These are phyloP conservation scores for Achatina immaculata DNA, from an alignment of 1,140 invertebrate species.

Conservation along the genomic window DNA sequence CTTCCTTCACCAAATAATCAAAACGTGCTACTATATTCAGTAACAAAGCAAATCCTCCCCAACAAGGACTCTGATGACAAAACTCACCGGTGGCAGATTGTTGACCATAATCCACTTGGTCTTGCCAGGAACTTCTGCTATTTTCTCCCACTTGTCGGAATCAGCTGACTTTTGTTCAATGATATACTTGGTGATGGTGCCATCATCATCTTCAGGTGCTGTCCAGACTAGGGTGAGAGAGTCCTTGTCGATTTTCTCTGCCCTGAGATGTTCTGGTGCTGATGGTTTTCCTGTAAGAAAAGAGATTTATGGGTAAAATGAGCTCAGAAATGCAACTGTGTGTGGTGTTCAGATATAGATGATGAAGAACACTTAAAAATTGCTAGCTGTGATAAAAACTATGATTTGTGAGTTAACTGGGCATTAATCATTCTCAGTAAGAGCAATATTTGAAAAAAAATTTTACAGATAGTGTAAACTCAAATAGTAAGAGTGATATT, in stretches of 20 bases:
- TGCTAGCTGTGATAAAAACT: no score
- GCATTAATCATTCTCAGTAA: no score
- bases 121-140: slow-evolving; percentile 67
- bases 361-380: no score
- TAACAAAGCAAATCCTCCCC: no score
- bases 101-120: slow-evolving; percentile 57
- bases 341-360: no score
- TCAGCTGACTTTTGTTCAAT: slow-evolving; percentile 85
- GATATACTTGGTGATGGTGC: slow-evolving; percentile 64
- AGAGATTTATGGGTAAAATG: not conserved
- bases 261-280: slow-evolving; percentile 86
- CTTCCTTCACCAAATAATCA: no score
- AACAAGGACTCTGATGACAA: no score
- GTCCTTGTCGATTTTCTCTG: slow-evolving; percentile 91
- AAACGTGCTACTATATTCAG: no score
- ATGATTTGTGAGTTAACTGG: no score
- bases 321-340: not conserved
- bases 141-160: slow-evolving; percentile 90
- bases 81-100: slow-evolving; percentile 55
- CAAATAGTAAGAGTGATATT: no score
- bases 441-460: no score
- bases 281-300: slow-evolving; percentile 47
- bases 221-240: slow-evolving; percentile 93
- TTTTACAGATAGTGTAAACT: no score
- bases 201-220: slow-evolving; percentile 73